phyloP scores from a whole-genome alignment of 2,888 invertebrate genomes.

The Parnassius smintheus region DNA sequence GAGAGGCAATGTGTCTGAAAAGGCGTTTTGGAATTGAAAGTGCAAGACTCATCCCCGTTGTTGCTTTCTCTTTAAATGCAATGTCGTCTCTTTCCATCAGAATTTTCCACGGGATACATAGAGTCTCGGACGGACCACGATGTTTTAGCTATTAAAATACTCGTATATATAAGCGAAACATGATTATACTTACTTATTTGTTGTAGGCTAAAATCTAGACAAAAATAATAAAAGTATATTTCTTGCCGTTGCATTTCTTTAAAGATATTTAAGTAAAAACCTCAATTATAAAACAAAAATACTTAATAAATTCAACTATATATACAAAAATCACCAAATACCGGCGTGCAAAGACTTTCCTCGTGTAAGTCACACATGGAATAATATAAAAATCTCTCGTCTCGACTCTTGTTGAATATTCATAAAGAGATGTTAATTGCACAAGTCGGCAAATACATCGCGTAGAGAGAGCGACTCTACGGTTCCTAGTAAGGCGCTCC shows the following conservation, averaged over 20 bases:
- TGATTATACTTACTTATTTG: no score
- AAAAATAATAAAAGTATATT: no score
- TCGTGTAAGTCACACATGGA: slow-evolving; percentile 66
- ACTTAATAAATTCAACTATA: no score
- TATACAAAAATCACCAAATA: background rate
- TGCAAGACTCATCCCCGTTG: slow-evolving; percentile 67
- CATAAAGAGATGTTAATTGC: slow-evolving; percentile 80
- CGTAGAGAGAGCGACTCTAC: slow-evolving; percentile 64
- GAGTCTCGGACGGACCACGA: slow-evolving; percentile 35
- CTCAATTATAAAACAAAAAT: no score
- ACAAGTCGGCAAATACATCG: slow-evolving; percentile 75
- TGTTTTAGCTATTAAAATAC: background rate
- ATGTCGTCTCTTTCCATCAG: slow-evolving; percentile 72
- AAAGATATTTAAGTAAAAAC: no score
- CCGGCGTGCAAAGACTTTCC: background rate
- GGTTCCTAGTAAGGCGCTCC: slow-evolving; percentile 56
- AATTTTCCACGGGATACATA: slow-evolving; percentile 66
- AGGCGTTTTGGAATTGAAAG: slow-evolving; percentile 37
- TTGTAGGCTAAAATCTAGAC: no score
- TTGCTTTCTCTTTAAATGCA: slow-evolving; percentile 70
- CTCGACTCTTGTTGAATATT: slow-evolving; percentile 72
- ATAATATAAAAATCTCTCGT: slow-evolving; percentile 71
- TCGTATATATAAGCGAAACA: no score
- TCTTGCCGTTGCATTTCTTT: no score
- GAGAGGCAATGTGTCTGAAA: slow-evolving; percentile 32